phyloP scores from a whole-genome alignment of 2,888 invertebrate genomes.

The Parnassius orleans region DNA sequence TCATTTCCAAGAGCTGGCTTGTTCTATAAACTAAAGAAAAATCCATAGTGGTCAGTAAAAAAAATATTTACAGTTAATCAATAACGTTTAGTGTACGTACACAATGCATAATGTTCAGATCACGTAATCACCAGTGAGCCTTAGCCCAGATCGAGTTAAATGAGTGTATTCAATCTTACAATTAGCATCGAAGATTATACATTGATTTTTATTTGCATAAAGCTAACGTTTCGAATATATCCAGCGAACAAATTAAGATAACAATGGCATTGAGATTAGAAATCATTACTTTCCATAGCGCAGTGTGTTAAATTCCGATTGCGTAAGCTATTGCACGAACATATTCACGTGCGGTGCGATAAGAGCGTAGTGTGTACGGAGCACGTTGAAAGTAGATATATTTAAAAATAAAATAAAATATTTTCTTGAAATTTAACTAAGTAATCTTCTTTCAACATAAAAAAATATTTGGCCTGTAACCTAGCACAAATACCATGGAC shows the following conservation, averaged over 20 bases:
- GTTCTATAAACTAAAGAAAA: too few relatives aligned
- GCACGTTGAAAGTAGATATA: slow-evolving; percentile 27
- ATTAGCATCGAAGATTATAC: slow-evolving; percentile 16
- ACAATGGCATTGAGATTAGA: slow-evolving; percentile 64
- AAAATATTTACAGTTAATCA: background rate
- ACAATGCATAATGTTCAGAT: slow-evolving; percentile 1
- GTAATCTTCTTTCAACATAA: too few relatives aligned
- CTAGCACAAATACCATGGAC: too few relatives aligned
- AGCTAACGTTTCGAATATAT: slow-evolving; percentile 32
- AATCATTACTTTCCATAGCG: slow-evolving; percentile 63
- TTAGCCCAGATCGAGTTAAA: slow-evolving; percentile 12
- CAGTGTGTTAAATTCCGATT: slow-evolving; percentile 57
- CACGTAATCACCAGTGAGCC: slow-evolving; percentile 9
- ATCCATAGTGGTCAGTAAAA: too few relatives aligned
- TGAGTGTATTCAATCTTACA: slow-evolving; percentile 12
- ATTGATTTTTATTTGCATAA: slow-evolving; percentile 27
- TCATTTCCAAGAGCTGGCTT: too few relatives aligned
- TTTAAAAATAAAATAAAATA: slow-evolving; percentile 10
- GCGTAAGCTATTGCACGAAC: slow-evolving; percentile 49
- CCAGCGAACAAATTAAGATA: slow-evolving; percentile 51
- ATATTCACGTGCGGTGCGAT: slow-evolving; percentile 46
- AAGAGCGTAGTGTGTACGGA: slow-evolving; percentile 30
- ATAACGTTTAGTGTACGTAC: background rate
- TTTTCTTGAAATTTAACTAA: too few relatives aligned
- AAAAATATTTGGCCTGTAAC: too few relatives aligned